Evolutionary conservation across 1,140 invertebrate species (phyloP).

Genomic region (Lepidurus packardi): DNA sequence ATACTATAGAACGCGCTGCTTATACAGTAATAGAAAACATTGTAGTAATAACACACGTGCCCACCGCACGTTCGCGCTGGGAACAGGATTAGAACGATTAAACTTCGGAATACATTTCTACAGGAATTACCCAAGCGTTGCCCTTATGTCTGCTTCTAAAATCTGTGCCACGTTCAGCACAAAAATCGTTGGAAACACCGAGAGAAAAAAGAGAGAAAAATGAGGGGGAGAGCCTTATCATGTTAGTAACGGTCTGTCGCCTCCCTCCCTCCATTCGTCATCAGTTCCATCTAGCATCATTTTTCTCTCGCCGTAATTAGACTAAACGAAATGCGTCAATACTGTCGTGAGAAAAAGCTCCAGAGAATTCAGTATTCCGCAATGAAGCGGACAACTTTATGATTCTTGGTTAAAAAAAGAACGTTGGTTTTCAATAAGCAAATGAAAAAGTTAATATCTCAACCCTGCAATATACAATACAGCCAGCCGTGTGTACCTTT

Average conservation of each 20-base stretch:
- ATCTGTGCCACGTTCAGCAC: neutral
- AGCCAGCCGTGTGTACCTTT: neutral
- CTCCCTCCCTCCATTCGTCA: neutral
- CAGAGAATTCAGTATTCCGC: neutral
- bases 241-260: neutral
- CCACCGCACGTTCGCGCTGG: neutral
- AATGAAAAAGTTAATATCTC: too few relatives aligned
- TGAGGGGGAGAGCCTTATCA: neutral
- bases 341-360: neutral
- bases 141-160: neutral
- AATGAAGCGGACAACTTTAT: neutral
- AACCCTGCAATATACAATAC: too few relatives aligned
- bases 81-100: neutral
- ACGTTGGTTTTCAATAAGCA: too few relatives aligned
- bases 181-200: neutral
- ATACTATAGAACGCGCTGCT: too few relatives aligned
- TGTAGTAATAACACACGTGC: slow-evolving; percentile 6
- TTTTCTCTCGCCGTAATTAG: neutral
- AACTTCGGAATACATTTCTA: neutral
- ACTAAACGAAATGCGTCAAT: too few relatives aligned
- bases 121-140: neutral
- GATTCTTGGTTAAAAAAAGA: neutral
- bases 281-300: neutral
- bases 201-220: neutral
- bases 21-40: neutral